Evolutionary conservation across 2,797 vertebrate species (phyloP).

Genomic region (Trichosurus vulpecula): DNA sequence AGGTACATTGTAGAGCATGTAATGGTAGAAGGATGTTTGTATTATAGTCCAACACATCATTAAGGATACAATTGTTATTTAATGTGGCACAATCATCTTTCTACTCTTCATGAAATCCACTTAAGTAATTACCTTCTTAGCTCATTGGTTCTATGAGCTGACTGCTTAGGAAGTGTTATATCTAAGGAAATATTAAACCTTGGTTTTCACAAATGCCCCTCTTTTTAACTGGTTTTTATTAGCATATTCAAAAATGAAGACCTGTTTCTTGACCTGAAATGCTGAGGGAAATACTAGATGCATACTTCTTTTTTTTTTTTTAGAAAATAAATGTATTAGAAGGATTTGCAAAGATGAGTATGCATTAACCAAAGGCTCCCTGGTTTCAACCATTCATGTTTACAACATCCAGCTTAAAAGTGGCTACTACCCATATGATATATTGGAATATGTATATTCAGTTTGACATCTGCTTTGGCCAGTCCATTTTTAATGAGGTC

Average conservation of each 20-base stretch:
- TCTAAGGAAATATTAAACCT: conserved; percentile 82
- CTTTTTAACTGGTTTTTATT: conserved; percentile 67
- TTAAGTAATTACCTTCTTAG: conserved; percentile 92
- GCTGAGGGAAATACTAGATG: conserved; percentile 49
- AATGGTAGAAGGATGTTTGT: conserved; percentile 87
- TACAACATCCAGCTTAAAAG: neutral
- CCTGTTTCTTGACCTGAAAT: conserved; percentile 61
- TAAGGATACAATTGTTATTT: conserved; percentile 92
- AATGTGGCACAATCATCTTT: conserved; percentile 92
- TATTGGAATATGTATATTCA: conserved; percentile 47
- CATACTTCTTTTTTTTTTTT: conserved; percentile 24
- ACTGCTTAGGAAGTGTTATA: conserved; percentile 84
- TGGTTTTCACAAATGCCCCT: conserved; percentile 67
- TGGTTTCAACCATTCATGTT: conserved; percentile 28
- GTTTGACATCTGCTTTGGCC: conserved; percentile 67
- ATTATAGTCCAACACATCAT: conserved; percentile 90
- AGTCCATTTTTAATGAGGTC: conserved; percentile 71
- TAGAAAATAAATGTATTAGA: neutral
- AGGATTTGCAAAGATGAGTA: conserved; percentile 30
- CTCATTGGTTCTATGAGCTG: conserved; percentile 86
- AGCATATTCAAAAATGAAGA: conserved; percentile 66
- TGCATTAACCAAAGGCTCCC: conserved; percentile 41
- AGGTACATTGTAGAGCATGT: conserved; percentile 82
- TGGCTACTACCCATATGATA: conserved; percentile 54
- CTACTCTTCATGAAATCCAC: conserved; percentile 90